Evolutionary conservation across 2,888 invertebrate genomes (phyloP).

Genomic region (Chymomyza caudatula): DNA sequence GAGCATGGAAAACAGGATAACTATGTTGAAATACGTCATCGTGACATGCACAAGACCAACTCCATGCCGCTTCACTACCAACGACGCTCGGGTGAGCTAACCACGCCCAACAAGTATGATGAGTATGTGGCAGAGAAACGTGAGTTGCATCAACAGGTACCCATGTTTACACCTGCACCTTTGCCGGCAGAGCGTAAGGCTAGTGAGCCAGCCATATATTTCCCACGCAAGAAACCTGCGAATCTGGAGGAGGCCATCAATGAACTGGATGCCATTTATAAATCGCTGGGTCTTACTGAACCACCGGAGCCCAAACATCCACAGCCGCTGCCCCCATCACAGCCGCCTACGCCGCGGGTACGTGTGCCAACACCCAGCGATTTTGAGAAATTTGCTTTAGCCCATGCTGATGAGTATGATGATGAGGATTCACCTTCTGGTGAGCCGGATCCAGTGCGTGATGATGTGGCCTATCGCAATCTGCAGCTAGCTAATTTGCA

Average conservation of each 20-base stretch:
- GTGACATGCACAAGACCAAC: slow-evolving; percentile 70
- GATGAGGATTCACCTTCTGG: slow-evolving; percentile 80
- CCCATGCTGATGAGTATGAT: slow-evolving; percentile 81
- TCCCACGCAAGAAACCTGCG: slow-evolving; percentile 81
- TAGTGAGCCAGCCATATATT: slow-evolving; percentile 70
- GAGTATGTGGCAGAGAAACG: slow-evolving; percentile 76
- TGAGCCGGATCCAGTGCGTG: slow-evolving; percentile 89
- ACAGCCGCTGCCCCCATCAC: neutral
- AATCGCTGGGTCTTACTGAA: slow-evolving; percentile 90
- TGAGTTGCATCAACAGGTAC: slow-evolving; percentile 67
- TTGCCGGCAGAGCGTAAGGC: slow-evolving; percentile 72
- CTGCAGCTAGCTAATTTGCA: slow-evolving; percentile 87
- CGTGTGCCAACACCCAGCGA: slow-evolving; percentile 72
- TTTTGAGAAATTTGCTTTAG: slow-evolving; percentile 78
- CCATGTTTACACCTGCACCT: slow-evolving; percentile 39
- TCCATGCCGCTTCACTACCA: slow-evolving; percentile 78
- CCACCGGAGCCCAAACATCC: slow-evolving; percentile 35
- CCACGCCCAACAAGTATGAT: slow-evolving; percentile 75
- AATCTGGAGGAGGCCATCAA: slow-evolving; percentile 92
- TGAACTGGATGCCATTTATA: slow-evolving; percentile 94
- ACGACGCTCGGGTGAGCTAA: slow-evolving; percentile 63
- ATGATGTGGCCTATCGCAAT: slow-evolving; percentile 91
- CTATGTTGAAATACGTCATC: slow-evolving; percentile 73
- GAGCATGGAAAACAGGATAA: slow-evolving; percentile 60
- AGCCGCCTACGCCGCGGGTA: slow-evolving; percentile 38